Conservation (phyloP, 2,888 invertebrate genomes). For the Caenorhabditis imperialis region DNA sequence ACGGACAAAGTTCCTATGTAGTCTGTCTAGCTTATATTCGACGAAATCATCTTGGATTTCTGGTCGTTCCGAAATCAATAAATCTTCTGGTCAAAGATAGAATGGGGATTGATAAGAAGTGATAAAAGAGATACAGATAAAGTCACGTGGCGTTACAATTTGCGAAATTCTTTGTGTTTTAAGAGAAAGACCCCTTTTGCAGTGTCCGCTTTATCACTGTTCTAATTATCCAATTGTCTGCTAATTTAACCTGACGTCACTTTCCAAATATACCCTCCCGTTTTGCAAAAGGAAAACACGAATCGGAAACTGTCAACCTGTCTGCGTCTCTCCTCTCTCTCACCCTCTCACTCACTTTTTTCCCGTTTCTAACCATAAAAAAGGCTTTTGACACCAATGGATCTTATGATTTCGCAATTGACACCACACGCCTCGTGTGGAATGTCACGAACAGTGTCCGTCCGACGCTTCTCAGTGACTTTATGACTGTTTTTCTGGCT, state of each 20-base stretch:
- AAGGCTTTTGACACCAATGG: constrained; percentile 17
- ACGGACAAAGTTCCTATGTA: too few species aligned
- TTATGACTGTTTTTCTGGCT: constrained; percentile 8
- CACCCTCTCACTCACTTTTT: background rate
- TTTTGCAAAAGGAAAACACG: background rate
- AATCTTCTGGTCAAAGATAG: too few species aligned
- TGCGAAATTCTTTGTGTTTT: too few species aligned
- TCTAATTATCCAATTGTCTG: too few species aligned
- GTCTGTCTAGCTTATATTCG: too few species aligned
- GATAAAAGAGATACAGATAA: too few species aligned
- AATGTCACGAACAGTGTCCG: constrained; percentile 40
- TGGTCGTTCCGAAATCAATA: too few species aligned
- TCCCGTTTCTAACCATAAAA: background rate
- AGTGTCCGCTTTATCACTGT: too few species aligned
- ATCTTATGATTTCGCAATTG: constrained; percentile 33
- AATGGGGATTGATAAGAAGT: too few species aligned
- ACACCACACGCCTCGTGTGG: constrained; percentile 24
- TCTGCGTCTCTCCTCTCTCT: constrained; percentile 23
- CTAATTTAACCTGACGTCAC: constrained; percentile 21
- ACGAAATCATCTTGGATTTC: too few species aligned
- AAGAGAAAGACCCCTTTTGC: background rate
- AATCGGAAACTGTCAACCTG: constrained; percentile 7
- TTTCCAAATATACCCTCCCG: constrained; percentile 14
- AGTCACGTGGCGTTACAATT: too few species aligned
- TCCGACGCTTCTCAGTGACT: constrained; percentile 18